Base-by-base conservation (phyloP, 1,140 invertebrate genomes). In the Harpegnathos saltator region DNA sequence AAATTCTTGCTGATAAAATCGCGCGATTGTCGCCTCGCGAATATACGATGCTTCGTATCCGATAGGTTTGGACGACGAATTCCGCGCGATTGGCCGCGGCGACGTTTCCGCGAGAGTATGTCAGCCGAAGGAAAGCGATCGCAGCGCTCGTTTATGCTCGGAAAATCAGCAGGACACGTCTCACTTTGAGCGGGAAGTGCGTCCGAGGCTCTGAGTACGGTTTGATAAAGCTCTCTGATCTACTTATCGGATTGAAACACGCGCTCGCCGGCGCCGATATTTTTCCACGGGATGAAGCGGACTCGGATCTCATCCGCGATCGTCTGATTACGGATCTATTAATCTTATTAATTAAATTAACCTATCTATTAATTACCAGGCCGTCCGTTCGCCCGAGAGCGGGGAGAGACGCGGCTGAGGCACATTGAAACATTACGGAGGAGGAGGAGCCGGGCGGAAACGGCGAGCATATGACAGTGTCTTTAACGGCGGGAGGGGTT, bases 1-100 rank as follows among this genome's bases (percentile, higher is more conserved):
- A 86, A 88, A 86, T 86, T 73, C 50, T 80, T 81, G 50, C n/a
- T n/a, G n/a, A n/a, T n/a, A n/a, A n/a, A n/a, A n/a, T 1, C 14
- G 9, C 12, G 54, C 17, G 19, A 68, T 69, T 44, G 26, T 59
- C n/a, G 14, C 29, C n/a, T 4, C 19, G 19, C 44, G 22, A 66
- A 69, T 44, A 44, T 44, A 80, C 38, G 38, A 66, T 7, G 63
- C 7, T 33, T 74, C 22, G 22, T 19, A 17, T 52, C n/a, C 52
- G 63, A 26, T 58, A 44, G 59, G 5, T 17, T 26, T 48, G 14
- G 15, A 11, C 58, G 38, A 14, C 59, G 38, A 44, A 33, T 44
- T 26, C n/a, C 22, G 44, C 17, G 3, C 33, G 63, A 65, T 56
- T 48, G 15, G 11, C 11, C 29, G n/a, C 50, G 29, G n/a, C 14